Evolutionary conservation across 2,797 vertebrate genomes (phyloP).

Genomic region (Kryptolebias ocellatus): DNA sequence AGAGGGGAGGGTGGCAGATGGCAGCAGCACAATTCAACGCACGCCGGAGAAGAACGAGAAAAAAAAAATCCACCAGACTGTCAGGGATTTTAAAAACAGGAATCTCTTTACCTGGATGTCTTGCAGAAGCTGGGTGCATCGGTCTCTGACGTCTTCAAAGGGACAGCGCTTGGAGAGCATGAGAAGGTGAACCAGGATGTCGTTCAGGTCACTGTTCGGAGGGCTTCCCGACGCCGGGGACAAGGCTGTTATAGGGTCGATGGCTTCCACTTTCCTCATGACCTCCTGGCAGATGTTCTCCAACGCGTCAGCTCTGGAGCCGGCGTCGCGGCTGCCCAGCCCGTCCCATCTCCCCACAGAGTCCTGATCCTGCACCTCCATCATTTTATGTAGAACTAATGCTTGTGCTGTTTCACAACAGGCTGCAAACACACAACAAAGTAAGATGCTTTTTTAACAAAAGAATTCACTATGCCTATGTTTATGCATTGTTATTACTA

Average conservation of each 20-base stretch:
- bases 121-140: slow-evolving; percentile 83
- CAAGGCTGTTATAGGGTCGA: slow-evolving; percentile 60
- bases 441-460: neutral
- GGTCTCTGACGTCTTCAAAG: slow-evolving; percentile 87
- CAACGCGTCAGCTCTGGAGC: slow-evolving; percentile 84
- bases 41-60: slow-evolving; percentile 4
- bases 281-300: slow-evolving; percentile 87
- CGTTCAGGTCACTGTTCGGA: slow-evolving; percentile 81
- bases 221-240: slow-evolving; percentile 44
- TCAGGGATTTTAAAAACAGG: neutral
- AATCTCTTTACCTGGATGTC: slow-evolving; percentile 86
- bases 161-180: slow-evolving; percentile 94
- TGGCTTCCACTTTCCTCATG: slow-evolving; percentile 81
- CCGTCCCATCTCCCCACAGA: slow-evolving; percentile 88
- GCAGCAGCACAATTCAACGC: slow-evolving; percentile 37
- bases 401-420: slow-evolving; percentile 57
- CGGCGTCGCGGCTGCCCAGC: slow-evolving; percentile 86
- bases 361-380: slow-evolving; percentile 87
- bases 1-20: slow-evolving; percentile 43
- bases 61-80: neutral
- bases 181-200: slow-evolving; percentile 88
- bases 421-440: slow-evolving; percentile 45
- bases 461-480: neutral
- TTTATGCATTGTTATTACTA: no score
- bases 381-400: slow-evolving; percentile 60